These are phyloP conservation scores for Pterostichus niger DNA, from an alignment of 2,888 invertebrate genomes.

Conservation along the genomic window DNA sequence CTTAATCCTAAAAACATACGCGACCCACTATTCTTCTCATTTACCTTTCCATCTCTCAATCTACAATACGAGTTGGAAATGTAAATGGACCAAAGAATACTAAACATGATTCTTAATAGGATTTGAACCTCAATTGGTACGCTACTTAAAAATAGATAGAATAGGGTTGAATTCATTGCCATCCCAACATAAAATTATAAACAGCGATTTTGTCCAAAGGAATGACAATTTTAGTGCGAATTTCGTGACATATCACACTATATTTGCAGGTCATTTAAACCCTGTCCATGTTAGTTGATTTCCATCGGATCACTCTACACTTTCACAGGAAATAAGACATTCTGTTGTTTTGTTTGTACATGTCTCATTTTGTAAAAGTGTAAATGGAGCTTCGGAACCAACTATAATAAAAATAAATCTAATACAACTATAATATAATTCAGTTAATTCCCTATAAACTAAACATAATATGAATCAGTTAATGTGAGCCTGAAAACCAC, in stretches of 20 bases:
- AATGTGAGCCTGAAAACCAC: slow-evolving; percentile 54
- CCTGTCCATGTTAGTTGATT: slow-evolving; percentile 56
- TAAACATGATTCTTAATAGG: slow-evolving; percentile 31
- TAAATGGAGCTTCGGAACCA: slow-evolving; percentile 6
- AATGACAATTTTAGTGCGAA: slow-evolving; percentile 63
- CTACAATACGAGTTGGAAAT: no score
- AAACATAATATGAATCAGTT: slow-evolving; percentile 55
- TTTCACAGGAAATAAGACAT: background rate
- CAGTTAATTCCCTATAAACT: slow-evolving; percentile 57
- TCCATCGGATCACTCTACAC: slow-evolving; percentile 17
- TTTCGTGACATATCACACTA: slow-evolving; percentile 60
- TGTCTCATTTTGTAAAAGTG: background rate
- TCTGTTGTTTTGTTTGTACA: background rate
- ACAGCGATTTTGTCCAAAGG: slow-evolving; percentile 35
- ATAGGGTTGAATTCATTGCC: slow-evolving; percentile 53
- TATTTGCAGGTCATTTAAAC: slow-evolving; percentile 56
- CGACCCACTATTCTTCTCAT: background rate
- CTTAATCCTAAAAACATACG: slow-evolving; percentile 33
- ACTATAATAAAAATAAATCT: slow-evolving; percentile 39
- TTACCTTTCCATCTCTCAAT: no score
- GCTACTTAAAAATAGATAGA: slow-evolving; percentile 51
- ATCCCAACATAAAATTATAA: slow-evolving; percentile 42
- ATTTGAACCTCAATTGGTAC: slow-evolving; percentile 49
- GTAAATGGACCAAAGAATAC: background rate
- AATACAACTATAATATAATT: slow-evolving; percentile 57